Evolutionary conservation across 2,888 invertebrate genomes (phyloP).

Genomic region (Belgica antarctica): DNA sequence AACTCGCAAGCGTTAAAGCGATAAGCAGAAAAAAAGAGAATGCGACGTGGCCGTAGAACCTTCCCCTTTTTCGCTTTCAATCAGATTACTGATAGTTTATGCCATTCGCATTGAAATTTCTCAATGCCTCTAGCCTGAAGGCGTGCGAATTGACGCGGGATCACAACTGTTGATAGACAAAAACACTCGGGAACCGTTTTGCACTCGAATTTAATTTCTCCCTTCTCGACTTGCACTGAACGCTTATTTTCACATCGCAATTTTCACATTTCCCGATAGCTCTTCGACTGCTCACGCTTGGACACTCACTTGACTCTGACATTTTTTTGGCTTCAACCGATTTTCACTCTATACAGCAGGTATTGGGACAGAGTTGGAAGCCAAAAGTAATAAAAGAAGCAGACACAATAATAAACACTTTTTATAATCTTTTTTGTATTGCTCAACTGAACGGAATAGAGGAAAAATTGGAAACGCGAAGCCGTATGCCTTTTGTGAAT

Average conservation of each 20-base stretch:
- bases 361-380: background rate
- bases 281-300: constrained; percentile 14
- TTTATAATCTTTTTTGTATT: background rate
- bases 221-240: background rate
- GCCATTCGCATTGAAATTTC: background rate
- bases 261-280: background rate
- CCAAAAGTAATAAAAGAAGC: background rate
- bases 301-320: constrained; percentile 34
- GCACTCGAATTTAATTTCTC: background rate
- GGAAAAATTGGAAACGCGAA: background rate
- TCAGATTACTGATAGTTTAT: background rate
- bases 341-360: background rate
- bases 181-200: background rate
- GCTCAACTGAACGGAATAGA: background rate
- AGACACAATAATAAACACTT: constrained; percentile 9
- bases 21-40: too few relatives aligned
- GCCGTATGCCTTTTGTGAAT: background rate
- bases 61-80: background rate
- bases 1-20: too few relatives aligned
- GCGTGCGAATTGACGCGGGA: too few relatives aligned
- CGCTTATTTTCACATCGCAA: background rate
- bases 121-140: too few relatives aligned
- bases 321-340: constrained; percentile 6
- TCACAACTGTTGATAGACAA: constrained; percentile 2
- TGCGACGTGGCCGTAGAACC: too few relatives aligned